phyloP scores from a whole-genome alignment of 2,888 invertebrate genomes.

The Idaea aversata region DNA sequence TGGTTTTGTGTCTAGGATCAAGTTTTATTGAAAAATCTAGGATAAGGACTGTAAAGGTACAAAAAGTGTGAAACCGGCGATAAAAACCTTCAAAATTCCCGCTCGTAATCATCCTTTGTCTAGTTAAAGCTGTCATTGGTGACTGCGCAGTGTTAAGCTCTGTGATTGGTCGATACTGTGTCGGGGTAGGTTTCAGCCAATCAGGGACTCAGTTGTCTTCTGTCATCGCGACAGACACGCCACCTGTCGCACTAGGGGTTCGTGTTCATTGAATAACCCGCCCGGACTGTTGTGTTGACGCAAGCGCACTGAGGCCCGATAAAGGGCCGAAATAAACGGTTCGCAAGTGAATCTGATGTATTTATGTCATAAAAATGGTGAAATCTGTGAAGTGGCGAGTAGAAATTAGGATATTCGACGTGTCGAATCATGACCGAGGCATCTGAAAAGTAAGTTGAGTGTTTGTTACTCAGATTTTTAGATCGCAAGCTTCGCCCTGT shows the following conservation, averaged over 20 bases:
- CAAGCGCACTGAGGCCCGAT: slow-evolving; percentile 78
- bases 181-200: slow-evolving; percentile 44
- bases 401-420: slow-evolving; percentile 91
- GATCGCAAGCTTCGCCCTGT: slow-evolving; percentile 59
- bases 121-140: slow-evolving; percentile 50
- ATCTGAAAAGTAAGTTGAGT: slow-evolving; percentile 91
- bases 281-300: slow-evolving; percentile 73
- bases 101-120: slow-evolving; percentile 39
- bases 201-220: slow-evolving; percentile 35
- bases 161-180: slow-evolving; percentile 52
- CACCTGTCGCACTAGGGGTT: slow-evolving; percentile 70
- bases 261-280: slow-evolving; percentile 74
- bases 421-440: slow-evolving; percentile 94
- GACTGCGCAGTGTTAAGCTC: slow-evolving; percentile 30
- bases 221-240: slow-evolving; percentile 64
- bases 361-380: slow-evolving; percentile 91
- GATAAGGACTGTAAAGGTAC: slow-evolving; percentile 17
- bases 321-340: slow-evolving; percentile 78
- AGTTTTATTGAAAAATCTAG: slow-evolving; percentile 15
- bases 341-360: slow-evolving; percentile 82
- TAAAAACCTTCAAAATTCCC: slow-evolving; percentile 52
- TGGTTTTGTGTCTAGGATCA: slow-evolving; percentile 2
- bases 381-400: slow-evolving; percentile 89
- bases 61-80: slow-evolving; percentile 35
- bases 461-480: slow-evolving; percentile 55